Evolutionary conservation across 2,888 invertebrate species (phyloP), one percentile per base, ranked within the genome.

Genomic region (Drosophila pegasa): DNA sequence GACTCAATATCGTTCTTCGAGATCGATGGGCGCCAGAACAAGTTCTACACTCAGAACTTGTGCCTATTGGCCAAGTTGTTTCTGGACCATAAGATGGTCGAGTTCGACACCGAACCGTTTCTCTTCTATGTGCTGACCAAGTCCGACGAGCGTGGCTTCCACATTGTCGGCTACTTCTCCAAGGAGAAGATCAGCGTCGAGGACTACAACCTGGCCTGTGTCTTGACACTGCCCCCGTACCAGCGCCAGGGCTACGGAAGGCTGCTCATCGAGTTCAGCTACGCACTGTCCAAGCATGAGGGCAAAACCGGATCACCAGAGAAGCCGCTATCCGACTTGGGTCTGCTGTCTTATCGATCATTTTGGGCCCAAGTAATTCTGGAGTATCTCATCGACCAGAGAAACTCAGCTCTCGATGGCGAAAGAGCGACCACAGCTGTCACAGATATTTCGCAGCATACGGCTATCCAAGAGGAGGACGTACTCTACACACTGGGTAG

Each of bases 401-500:
- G 97, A 89, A 1, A 18, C 12, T 96, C 97, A 0, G 93, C 95
- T 1, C 96, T 96, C 0, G 97, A 96, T 70, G 96, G 96, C 80
- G 98, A n/a, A n/a, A n/a, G n/a, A 98, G 89, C 96, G 97, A 90
- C 97, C 98, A 97, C 98, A 71, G 98, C 97, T 38, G 98, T 98
- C 78, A 98, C 97, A 93, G 99, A 99, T 93, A 97, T 99, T 71
- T 98, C 98, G 89, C 98, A 99, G 93, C 92, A 97, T 88, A 99
- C 99, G n/a, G 98, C 98, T 89, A 99, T 99, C 87, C 98, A 99
- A 92, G 99, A 99, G 92, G 99, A 99, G 92, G 99, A 99, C 91
- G 98, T 99, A 47, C 98, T 99, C 90, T 99, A 98, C 66, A 99
- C 99, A 0, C 93, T 99, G 75, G 98, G 98, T 92, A 98, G 98